Evolutionary conservation across 2,797 vertebrate species (phyloP).

Genomic region (Lacerta viridis): DNA sequence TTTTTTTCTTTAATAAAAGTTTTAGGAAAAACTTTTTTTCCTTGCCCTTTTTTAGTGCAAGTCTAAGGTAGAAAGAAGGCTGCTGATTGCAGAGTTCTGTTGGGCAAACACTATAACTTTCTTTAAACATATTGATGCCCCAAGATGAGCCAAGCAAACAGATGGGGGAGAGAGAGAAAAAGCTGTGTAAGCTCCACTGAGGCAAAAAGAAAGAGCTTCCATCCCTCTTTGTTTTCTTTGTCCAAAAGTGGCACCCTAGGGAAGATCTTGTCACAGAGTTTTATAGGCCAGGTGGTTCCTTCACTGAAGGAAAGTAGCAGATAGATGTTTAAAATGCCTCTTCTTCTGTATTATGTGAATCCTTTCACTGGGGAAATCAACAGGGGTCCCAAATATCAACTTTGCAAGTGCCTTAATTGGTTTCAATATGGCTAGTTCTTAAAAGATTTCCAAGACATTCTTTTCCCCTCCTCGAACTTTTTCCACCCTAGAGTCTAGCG

Average conservation of each 20-base stretch:
- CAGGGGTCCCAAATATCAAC: conserved; percentile 48
- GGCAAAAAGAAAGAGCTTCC: conserved; percentile 53
- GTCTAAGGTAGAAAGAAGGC: conserved; percentile 69
- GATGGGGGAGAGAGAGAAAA: conserved; percentile 74
- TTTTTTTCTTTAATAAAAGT: conserved; percentile 48
- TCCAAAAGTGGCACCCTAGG: conserved; percentile 65
- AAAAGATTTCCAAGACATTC: background rate
- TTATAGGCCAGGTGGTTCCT: conserved; percentile 72
- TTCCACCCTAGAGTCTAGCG: background rate
- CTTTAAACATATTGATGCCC: conserved; percentile 65
- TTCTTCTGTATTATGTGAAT: conserved; percentile 12
- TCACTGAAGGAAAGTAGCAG: conserved; percentile 53
- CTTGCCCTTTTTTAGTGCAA: conserved; percentile 31
- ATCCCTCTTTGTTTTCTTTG: conserved; percentile 70
- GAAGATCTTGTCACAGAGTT: conserved; percentile 67
- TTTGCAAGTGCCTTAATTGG: conserved; percentile 50
- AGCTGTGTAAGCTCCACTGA: conserved; percentile 70
- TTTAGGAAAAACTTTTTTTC: background rate
- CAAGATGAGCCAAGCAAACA: conserved; percentile 71
- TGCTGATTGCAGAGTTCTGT: conserved; percentile 73
- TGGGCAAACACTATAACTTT: conserved; percentile 62
- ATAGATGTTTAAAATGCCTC: conserved; percentile 47
- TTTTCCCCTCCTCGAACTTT: conserved; percentile 8
- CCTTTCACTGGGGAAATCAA: conserved; percentile 53
- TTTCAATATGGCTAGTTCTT: conserved; percentile 38